Percentiles rank a stretch among this genome's conserved stretches.
Evolutionary conservation across 2,113 vertebrate genomes (phyloP).

Genomic region (Brachypteracias leptosomus): DNA sequence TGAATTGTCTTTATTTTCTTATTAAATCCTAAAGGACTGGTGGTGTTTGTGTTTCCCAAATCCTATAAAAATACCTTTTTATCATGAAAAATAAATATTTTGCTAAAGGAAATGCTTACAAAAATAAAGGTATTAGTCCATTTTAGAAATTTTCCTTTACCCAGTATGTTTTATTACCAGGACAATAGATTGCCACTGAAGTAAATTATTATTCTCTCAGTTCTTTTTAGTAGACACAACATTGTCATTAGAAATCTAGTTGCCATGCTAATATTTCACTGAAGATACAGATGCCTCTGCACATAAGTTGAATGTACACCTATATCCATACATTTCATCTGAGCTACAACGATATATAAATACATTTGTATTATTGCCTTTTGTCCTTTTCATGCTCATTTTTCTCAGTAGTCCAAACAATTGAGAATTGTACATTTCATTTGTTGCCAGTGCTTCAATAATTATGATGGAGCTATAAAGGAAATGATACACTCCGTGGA

Average conservation of each 20-base stretch:
- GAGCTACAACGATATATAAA: background rate
- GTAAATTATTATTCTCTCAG: background rate
- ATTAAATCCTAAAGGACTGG: background rate
- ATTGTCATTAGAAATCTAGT: background rate
- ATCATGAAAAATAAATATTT: background rate
- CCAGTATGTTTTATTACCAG: background rate
- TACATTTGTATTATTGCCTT: background rate
- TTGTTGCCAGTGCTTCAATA: slow-evolving; percentile 25
- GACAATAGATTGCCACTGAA: background rate
- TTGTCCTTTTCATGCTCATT: background rate
- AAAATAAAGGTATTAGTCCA: background rate
- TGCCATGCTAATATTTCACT: background rate
- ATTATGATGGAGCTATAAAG: slow-evolving; percentile 33
- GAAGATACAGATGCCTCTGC: background rate
- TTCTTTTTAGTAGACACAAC: background rate
- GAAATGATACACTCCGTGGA: background rate
- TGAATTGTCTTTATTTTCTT: background rate
- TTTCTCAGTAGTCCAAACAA: slow-evolving; percentile 4
- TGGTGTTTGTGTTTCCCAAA: background rate
- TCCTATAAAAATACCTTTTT: background rate
- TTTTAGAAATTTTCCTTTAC: background rate
- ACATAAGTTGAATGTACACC: background rate
- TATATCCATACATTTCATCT: background rate
- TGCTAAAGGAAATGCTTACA: background rate
- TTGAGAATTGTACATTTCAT: background rate